Conservation (phyloP, 2,888 invertebrate species). For the Prionchulus punctatus region DNA sequence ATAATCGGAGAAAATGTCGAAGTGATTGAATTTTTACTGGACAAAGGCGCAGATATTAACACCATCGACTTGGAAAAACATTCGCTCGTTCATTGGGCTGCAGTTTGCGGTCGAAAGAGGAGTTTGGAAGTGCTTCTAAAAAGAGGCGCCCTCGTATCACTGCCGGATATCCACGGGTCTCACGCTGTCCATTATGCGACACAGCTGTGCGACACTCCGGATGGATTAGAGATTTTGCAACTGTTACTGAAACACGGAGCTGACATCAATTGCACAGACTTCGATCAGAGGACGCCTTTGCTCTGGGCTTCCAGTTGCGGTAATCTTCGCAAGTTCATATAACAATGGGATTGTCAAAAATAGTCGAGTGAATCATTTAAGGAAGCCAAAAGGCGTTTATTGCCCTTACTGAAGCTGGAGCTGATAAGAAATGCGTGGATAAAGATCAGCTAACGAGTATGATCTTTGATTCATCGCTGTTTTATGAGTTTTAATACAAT, state of each 20-base stretch:
- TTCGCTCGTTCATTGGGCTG: conserved; percentile 93
- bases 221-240: too few species aligned
- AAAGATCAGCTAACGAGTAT: conserved; percentile 65
- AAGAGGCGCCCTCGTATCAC: conserved; percentile 63
- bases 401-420: conserved; percentile 69
- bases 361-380: conserved; percentile 20
- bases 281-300: conserved; percentile 79
- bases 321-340: too few species aligned
- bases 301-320: conserved; percentile 94
- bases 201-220: too few species aligned
- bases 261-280: conserved; percentile 66
- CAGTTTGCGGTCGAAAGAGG: conserved; percentile 40
- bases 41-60: conserved; percentile 72
- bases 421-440: conserved; percentile 61
- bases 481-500: conserved; percentile 8
- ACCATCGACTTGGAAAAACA: conserved; percentile 83
- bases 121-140: conserved; percentile 52
- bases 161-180: conserved; percentile 80
- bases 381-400: conserved; percentile 76
- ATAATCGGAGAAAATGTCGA: conserved; percentile 80
- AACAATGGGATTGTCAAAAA: too few species aligned
- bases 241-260: conserved; percentile 42
- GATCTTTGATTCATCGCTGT: conserved; percentile 18
- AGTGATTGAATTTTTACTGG: conserved; percentile 64
- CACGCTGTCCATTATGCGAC: conserved; percentile 93